These are phyloP conservation scores for Scaptomyza parva DNA, from an alignment of 2,888 invertebrate species.

Conservation along the genomic window DNA sequence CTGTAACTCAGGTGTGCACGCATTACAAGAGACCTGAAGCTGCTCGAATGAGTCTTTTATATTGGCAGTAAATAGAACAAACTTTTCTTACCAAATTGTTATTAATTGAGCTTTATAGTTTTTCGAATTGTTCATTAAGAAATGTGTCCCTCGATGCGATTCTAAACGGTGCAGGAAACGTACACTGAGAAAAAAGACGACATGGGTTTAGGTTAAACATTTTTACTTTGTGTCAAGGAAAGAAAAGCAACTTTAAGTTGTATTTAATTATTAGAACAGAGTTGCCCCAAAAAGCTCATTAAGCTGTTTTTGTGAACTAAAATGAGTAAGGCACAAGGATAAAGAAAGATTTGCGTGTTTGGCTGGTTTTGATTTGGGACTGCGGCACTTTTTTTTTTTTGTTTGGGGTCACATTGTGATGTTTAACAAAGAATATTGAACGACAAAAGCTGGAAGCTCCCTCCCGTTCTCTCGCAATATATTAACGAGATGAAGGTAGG, in stretches of 20 bases:
- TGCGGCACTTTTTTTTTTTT: constrained; percentile 10
- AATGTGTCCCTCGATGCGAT: constrained; percentile 33
- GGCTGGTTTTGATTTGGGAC: constrained; percentile 15
- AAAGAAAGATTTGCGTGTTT: constrained; percentile 42
- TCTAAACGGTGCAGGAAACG: constrained; percentile 25
- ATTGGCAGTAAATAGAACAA: constrained; percentile 43
- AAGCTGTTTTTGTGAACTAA: constrained; percentile 1
- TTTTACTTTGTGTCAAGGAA: no score
- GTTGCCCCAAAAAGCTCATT: constrained; percentile 3
- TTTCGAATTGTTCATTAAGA: constrained; percentile 68
- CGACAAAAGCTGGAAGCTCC: constrained; percentile 53
- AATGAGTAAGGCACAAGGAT: not conserved
- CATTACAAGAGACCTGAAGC: constrained; percentile 1
- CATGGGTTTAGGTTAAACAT: no score
- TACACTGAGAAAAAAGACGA: not conserved
- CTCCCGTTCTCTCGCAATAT: constrained; percentile 4
- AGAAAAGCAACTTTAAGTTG: constrained; percentile 2
- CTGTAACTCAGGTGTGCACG: constrained; percentile 42
- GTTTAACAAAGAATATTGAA: constrained; percentile 47
- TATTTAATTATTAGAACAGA: constrained; percentile 3
- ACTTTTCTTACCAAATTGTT: constrained; percentile 73
- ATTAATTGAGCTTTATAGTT: constrained; percentile 80
- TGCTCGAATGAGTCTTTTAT: constrained; percentile 23
- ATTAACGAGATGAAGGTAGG: constrained; percentile 63
- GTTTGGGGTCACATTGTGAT: constrained; percentile 34